These are phyloP conservation scores for Myotis findleyi DNA, from an alignment of 2,797 vertebrate genomes.

Conservation along the genomic window DNA sequence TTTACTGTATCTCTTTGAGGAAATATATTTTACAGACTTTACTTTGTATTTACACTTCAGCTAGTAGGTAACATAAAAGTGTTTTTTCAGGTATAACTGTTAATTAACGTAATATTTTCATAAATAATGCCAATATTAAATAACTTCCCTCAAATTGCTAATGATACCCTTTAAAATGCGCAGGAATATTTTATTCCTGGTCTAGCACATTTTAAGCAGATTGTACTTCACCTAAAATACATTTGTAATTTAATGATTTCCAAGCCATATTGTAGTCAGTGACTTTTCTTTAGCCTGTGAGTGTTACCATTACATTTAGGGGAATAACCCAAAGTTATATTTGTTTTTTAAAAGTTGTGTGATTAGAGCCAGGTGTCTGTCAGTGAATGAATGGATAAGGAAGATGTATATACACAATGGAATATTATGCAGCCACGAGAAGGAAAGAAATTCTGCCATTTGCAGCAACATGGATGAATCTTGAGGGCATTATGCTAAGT, in stretches of 20 bases:
- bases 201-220: not conserved
- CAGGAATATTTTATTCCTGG: not conserved
- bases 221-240: constrained; percentile 23
- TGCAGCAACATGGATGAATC: not conserved
- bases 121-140: constrained; percentile 43
- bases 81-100: constrained; percentile 1
- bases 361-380: not conserved
- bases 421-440: not conserved
- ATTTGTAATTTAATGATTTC: constrained; percentile 39
- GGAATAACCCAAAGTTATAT: constrained; percentile 9
- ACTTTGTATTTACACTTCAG: constrained; percentile 24
- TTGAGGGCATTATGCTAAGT: not conserved
- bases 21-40: constrained; percentile 27
- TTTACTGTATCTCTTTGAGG: not conserved
- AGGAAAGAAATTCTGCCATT: not conserved
- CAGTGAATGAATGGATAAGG: not conserved
- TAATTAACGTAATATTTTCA: not conserved
- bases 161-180: constrained; percentile 28
- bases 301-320: constrained; percentile 15
- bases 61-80: constrained; percentile 36
- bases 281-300: constrained; percentile 21
- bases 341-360: constrained; percentile 21
- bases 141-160: constrained; percentile 1
- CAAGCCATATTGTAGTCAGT: not conserved
- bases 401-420: not conserved